Evolutionary conservation across 2,888 invertebrate genomes (phyloP), one percentile per base, ranked within the genome.

Genomic region (Phortica magna): DNA sequence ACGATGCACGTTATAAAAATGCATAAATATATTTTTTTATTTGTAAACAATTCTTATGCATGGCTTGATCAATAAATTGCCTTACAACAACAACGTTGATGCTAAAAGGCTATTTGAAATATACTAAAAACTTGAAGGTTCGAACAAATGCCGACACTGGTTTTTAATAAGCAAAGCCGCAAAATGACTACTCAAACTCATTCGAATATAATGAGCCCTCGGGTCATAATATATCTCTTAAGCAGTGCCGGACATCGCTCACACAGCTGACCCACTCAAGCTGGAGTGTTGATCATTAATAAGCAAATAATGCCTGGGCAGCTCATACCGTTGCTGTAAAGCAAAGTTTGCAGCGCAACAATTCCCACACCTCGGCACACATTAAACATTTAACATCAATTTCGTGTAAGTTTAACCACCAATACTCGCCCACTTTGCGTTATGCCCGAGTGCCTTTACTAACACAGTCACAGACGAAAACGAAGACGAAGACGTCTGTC

Each of bases 41-140:
- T 88, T 85, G 83, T 88, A 82, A 87, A 83, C 81, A 85, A 85
- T 88, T 88, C 87, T 84, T 84, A 85, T 85, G 85, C 88, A 85
- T 85, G 85, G 87, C 87, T 88, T 87, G 85, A 85, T 85, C 88
- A 88, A 88, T 87, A 88, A 88, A 85, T 87, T 67, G 42, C 4
- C 42, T 6, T 19, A 10, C 67, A 42, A 9, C 48, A 6, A 48
- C 48, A 48, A 48, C 48, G 7, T 14, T 7, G 31, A 31, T 4
- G 31, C 5, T 31, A 1, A 48, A 48, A 48, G 14, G 48, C 1
- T 12, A 6, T 48, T 48, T 9, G 7, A 48, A 48, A 9, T 2
- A 9, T 12, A 6, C 48, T 14, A 48, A 14, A 48, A 48, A 1
- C 14, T 48, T 9, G 3, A 14, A 12, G 48, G 48, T 14, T 12